These are phyloP conservation scores for Melanerpes aurifrons DNA, from an alignment of 2,113 vertebrate genomes.

Conservation along the genomic window DNA sequence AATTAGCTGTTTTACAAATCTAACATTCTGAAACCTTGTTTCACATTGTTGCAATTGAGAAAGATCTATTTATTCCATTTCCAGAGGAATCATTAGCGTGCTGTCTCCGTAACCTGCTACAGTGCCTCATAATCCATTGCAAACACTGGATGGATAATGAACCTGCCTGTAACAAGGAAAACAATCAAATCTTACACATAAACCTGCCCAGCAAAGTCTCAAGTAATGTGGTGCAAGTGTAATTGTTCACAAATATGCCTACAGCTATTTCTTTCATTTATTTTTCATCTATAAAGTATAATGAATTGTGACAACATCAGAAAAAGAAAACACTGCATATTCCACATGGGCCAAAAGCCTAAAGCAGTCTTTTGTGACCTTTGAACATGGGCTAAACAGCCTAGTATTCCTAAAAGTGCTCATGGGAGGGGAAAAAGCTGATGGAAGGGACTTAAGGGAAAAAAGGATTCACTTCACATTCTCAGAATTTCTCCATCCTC, in stretches of 20 bases:
- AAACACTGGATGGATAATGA: slow-evolving; percentile 34
- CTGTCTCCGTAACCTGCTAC: slow-evolving; percentile 4
- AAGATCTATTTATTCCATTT: slow-evolving; percentile 18
- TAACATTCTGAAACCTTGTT: neutral
- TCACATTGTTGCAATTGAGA: neutral
- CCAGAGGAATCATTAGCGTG: slow-evolving; percentile 41
- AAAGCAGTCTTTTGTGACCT: neutral
- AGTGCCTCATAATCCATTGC: slow-evolving; percentile 18
- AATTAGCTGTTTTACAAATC: slow-evolving; percentile 4
- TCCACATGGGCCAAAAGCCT: neutral
- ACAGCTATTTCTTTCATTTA: slow-evolving; percentile 63
- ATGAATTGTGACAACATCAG: slow-evolving; percentile 20
- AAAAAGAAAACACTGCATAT: slow-evolving; percentile 19
- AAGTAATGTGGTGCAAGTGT: slow-evolving; percentile 34
- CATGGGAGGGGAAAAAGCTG: neutral
- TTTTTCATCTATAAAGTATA: slow-evolving; percentile 36
- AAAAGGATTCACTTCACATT: neutral
- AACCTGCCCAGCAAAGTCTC: slow-evolving; percentile 4
- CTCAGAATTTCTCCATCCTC: neutral
- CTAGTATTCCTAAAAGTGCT: neutral
- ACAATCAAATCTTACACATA: slow-evolving; percentile 16
- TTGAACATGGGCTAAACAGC: neutral
- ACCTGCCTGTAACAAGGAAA: slow-evolving; percentile 24
- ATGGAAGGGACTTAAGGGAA: neutral
- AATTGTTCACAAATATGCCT: slow-evolving; percentile 63